Conservation (phyloP, 2,797 vertebrate species). For the Bovichtus diacanthus region DNA sequence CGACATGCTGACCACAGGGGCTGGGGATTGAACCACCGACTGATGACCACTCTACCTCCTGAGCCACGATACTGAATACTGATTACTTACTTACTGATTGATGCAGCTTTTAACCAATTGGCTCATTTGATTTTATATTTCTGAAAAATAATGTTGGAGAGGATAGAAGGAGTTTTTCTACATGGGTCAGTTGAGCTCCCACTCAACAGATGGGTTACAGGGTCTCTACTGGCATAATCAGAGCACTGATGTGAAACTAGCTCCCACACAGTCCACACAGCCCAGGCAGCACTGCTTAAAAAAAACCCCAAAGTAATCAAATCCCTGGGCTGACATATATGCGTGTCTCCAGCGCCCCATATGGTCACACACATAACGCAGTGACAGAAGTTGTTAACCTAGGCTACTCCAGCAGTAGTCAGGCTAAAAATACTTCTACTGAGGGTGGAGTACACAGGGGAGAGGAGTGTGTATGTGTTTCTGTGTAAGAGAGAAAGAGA, state of each 20-base stretch:
- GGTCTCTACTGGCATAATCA: conserved; percentile 50
- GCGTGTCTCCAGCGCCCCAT: conserved; percentile 9
- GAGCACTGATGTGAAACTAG: conserved; percentile 39
- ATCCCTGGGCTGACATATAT: neutral
- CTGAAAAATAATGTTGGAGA: neutral
- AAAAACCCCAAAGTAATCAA: conserved; percentile 38
- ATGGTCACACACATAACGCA: conserved; percentile 14
- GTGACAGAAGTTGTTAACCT: conserved; percentile 23
- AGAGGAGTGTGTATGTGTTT: neutral
- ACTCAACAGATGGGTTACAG: conserved; percentile 61
- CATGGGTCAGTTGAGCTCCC: conserved; percentile 50
- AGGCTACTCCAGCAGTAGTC: conserved; percentile 16
- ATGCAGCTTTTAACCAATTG: neutral
- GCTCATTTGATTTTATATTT: neutral
- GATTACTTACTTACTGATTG: too few species aligned
- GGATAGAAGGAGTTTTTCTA: conserved; percentile 1
- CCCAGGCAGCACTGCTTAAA: conserved; percentile 41
- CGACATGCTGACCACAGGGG: too few species aligned
- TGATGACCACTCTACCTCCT: too few species aligned
- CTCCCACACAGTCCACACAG: conserved; percentile 61
- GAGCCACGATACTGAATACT: too few species aligned
- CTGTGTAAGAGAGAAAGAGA: neutral
- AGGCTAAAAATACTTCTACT: conserved; percentile 37
- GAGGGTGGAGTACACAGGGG: conserved; percentile 13
- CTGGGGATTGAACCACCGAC: too few species aligned